These are phyloP conservation scores for Nemotelus pantherinus DNA, from an alignment of 2,888 invertebrate genomes.

Conservation along the genomic window DNA sequence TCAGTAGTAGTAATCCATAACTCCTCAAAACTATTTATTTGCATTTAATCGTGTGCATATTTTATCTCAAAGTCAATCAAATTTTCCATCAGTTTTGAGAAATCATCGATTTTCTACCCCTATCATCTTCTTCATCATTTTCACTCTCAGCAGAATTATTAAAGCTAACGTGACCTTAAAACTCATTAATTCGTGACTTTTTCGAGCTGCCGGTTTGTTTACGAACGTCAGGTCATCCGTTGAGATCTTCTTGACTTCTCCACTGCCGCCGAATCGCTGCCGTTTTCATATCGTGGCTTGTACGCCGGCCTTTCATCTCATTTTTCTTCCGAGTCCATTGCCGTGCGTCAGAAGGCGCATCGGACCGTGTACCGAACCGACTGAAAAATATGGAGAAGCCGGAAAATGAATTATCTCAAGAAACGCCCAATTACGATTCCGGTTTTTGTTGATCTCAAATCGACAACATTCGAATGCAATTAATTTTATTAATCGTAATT, in stretches of 20 bases:
- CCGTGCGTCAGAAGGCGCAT: neutral
- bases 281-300: neutral
- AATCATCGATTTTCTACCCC: neutral
- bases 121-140: neutral
- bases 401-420: conserved; percentile 17
- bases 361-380: no score
- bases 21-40: no score
- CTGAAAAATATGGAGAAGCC: neutral
- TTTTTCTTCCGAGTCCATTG: neutral
- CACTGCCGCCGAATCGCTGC: neutral
- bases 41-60: no score
- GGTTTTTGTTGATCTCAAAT: neutral
- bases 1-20: no score
- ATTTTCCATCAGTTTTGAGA: no score
- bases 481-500: conserved; percentile 22
- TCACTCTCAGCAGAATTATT: neutral
- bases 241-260: no score
- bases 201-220: neutral
- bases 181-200: conserved; percentile 5
- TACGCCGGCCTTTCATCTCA: neutral
- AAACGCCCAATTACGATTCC: conserved; percentile 8
- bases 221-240: neutral
- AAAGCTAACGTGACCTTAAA: neutral
- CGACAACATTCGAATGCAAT: conserved; percentile 1
- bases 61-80: no score